These are phyloP conservation scores for Amphipyra berbera DNA, from an alignment of 2,888 invertebrate genomes.

Conservation along the genomic window DNA sequence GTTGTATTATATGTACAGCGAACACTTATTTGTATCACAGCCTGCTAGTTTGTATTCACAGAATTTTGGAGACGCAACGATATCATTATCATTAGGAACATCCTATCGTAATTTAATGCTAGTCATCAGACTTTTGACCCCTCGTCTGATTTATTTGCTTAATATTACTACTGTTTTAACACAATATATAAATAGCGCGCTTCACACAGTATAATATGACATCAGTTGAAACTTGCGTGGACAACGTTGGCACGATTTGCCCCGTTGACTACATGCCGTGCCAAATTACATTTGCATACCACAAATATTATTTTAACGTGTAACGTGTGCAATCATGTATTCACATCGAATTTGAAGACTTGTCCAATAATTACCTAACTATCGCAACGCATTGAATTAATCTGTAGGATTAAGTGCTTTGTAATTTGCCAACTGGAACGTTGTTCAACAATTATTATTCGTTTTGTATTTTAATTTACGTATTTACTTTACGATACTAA, in stretches of 20 bases:
- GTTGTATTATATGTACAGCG: slow-evolving; percentile 1
- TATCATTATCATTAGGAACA: no score
- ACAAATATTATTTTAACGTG: no score
- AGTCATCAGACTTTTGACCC: no score
- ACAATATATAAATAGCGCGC: neutral
- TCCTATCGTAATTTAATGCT: no score
- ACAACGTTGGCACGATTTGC: neutral
- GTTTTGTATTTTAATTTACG: no score
- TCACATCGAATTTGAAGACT: slow-evolving; percentile 13
- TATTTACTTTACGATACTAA: no score
- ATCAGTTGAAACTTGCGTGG: slow-evolving; percentile 4
- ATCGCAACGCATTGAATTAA: slow-evolving; percentile 1
- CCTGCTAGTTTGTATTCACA: no score
- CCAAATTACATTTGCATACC: slow-evolving; percentile 50
- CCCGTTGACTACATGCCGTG: slow-evolving; percentile 3
- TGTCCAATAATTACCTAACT: slow-evolving; percentile 9
- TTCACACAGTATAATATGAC: neutral
- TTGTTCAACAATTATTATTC: no score
- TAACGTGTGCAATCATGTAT: slow-evolving; percentile 7
- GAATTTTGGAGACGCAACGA: no score
- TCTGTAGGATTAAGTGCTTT: slow-evolving; percentile 5
- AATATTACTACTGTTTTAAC: no score
- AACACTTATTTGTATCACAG: no score
- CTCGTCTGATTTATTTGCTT: no score
- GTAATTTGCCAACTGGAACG: neutral